phyloP scores from a whole-genome alignment of 2,888 invertebrate genomes.

The Coelinius sp. region DNA sequence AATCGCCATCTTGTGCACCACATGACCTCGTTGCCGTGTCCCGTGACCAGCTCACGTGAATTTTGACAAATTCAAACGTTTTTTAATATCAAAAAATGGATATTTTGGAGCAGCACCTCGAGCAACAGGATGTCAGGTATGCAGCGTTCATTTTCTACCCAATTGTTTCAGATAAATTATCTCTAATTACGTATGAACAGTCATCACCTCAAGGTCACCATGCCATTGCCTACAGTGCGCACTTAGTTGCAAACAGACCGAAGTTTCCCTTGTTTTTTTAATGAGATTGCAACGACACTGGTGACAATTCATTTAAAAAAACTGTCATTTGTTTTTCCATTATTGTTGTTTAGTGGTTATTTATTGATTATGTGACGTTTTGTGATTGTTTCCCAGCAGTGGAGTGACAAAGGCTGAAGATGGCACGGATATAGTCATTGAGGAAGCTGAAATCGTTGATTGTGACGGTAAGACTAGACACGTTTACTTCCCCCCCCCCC shows the following conservation, averaged over 20 bases:
- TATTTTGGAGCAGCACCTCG: slow-evolving; percentile 69
- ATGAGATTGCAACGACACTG: neutral
- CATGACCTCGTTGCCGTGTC: slow-evolving; percentile 71
- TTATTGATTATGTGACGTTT: neutral
- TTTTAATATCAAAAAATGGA: slow-evolving; percentile 64
- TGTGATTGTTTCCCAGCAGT: slow-evolving; percentile 41
- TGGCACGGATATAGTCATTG: slow-evolving; percentile 64
- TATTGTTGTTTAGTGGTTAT: neutral
- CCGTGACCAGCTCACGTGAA: slow-evolving; percentile 72
- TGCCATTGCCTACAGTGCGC: slow-evolving; percentile 56
- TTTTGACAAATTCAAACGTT: slow-evolving; percentile 70
- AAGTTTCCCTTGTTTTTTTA: slow-evolving; percentile 16
- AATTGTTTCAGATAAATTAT: slow-evolving; percentile 1
- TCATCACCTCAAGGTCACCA: slow-evolving; percentile 65
- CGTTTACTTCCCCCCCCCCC: neutral
- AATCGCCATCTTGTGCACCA: slow-evolving; percentile 68
- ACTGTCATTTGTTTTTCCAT: neutral
- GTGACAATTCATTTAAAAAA: neutral
- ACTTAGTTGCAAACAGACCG: slow-evolving; percentile 24
- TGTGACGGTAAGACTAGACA: slow-evolving; percentile 61
- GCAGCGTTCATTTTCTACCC: slow-evolving; percentile 32
- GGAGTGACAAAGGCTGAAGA: slow-evolving; percentile 61
- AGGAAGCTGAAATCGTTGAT: slow-evolving; percentile 68
- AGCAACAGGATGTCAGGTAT: slow-evolving; percentile 68
- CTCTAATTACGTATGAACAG: slow-evolving; percentile 46